Conservation (phyloP, 2,797 vertebrate species). For the Phylloscopus collybita region DNA sequence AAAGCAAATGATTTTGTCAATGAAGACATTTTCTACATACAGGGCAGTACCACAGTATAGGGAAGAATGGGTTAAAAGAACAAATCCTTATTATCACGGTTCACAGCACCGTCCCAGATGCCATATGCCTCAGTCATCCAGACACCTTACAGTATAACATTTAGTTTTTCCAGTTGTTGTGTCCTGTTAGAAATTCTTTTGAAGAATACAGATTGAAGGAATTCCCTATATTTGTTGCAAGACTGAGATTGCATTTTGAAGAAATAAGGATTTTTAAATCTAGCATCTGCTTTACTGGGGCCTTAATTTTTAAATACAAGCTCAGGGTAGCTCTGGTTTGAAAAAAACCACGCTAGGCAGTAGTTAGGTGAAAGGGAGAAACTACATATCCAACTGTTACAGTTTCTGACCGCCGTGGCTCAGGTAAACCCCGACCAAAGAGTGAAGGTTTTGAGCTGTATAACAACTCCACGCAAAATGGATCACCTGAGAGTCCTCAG, state of each 20-base stretch:
- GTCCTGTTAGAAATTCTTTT: not conserved
- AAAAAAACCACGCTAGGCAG: not conserved
- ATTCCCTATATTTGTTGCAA: not conserved
- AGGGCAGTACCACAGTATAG: not conserved
- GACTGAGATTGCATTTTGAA: not conserved
- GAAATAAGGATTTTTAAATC: not conserved
- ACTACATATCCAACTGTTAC: conserved; percentile 30
- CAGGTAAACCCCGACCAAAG: conserved; percentile 95
- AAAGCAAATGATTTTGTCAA: not conserved
- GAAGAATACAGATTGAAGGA: not conserved
- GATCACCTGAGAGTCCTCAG: conserved; percentile 93
- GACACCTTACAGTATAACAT: not conserved
- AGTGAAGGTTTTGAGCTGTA: conserved; percentile 98
- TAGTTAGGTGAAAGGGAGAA: conserved; percentile 30
- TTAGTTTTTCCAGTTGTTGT: not conserved
- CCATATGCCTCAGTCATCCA: conserved; percentile 8
- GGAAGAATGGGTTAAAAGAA: conserved; percentile 48
- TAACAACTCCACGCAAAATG: conserved; percentile 90
- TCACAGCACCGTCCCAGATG: not conserved
- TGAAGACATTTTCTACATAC: not conserved
- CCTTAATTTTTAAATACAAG: not conserved
- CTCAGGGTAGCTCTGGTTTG: not conserved
- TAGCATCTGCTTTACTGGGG: not conserved
- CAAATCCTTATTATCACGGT: conserved; percentile 41
- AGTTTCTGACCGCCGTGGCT: conserved; percentile 90